Evolutionary conservation across 2,888 invertebrate species (phyloP).

Genomic region (Yponomeuta evonymella): DNA sequence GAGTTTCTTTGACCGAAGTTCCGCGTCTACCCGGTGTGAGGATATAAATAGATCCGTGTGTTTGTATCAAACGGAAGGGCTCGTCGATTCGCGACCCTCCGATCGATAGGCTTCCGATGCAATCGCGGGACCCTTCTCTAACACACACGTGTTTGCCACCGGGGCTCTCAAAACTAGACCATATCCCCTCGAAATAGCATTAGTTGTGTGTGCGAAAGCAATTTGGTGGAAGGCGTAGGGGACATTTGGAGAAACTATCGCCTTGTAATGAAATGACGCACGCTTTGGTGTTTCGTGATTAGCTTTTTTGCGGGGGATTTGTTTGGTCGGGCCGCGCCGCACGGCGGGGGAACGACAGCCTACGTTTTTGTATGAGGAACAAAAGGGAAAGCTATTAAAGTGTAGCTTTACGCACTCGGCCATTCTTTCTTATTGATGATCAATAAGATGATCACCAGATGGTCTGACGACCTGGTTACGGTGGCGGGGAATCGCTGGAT

Average conservation of each 20-base stretch:
- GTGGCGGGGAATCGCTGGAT: too few species aligned
- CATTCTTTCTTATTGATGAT: background rate
- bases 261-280: conserved; percentile 1
- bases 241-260: conserved; percentile 3
- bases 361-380: background rate
- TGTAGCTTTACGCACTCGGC: background rate
- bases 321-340: background rate
- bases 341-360: background rate
- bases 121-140: background rate
- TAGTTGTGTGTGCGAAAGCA: background rate
- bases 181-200: background rate
- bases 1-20: background rate
- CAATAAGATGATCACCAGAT: too few species aligned
- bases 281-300: conserved; percentile 1
- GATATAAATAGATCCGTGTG: background rate
- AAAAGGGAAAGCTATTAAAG: background rate
- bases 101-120: conserved; percentile 2
- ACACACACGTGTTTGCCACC: background rate
- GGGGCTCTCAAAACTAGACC: background rate
- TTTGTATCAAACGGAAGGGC: conserved; percentile 7
- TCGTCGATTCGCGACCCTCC: conserved; percentile 3
- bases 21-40: background rate
- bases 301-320: background rate
- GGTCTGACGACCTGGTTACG: too few species aligned
- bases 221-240: background rate